Conservation (phyloP, 1,140 invertebrate species). For the Metaphire vulgaris region DNA sequence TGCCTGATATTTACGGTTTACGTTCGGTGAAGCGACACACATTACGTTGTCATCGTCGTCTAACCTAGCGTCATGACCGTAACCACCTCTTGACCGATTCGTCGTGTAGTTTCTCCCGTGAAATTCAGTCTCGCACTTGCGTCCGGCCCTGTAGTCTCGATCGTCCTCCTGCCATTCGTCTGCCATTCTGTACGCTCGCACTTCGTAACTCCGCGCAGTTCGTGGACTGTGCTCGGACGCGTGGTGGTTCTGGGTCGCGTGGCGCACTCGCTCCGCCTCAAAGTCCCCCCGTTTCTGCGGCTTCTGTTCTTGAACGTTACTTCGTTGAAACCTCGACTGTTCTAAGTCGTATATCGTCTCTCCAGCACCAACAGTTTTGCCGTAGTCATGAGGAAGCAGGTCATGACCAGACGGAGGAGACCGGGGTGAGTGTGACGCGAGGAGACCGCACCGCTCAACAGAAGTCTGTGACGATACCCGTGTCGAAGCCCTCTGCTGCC, state of each 20-base stretch:
- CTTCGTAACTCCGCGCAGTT: not conserved
- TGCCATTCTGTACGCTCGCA: not conserved
- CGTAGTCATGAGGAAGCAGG: not conserved
- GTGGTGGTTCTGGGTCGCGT: not conserved
- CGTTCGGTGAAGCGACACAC: not conserved
- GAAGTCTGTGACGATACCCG: not conserved
- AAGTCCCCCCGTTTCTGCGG: not conserved
- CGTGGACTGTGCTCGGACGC: not conserved
- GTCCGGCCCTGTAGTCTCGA: not conserved
- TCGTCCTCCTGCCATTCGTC: not conserved
- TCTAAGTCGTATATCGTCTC: not conserved
- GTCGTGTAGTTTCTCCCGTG: not conserved
- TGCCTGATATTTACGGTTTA: not conserved
- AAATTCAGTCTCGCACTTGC: not conserved
- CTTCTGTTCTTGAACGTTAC: not conserved
- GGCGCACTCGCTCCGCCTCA: not conserved
- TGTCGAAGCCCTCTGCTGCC: not conserved
- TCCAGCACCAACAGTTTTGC: not conserved
- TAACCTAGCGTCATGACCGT: not conserved
- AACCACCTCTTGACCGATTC: not conserved
- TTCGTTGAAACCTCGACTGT: not conserved
- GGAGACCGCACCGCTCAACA: not conserved
- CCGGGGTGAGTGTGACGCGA: not conserved
- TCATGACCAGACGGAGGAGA: not conserved
- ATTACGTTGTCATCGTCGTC: not conserved